These are phyloP conservation scores for Cecropterus lyciades DNA, from an alignment of 1,140 invertebrate species.

Conservation along the genomic window DNA sequence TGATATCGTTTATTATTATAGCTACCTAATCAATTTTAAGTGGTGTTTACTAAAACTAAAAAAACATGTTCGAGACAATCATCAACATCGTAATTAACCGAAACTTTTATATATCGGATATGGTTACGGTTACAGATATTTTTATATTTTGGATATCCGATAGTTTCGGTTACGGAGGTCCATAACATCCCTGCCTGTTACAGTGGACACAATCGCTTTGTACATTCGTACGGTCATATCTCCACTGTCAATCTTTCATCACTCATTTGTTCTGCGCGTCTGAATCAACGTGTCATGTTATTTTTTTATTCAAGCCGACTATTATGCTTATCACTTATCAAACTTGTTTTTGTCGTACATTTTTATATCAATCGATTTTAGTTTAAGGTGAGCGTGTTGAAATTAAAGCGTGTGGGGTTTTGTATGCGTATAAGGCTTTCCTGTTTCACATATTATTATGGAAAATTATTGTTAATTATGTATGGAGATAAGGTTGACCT, in stretches of 20 bases:
- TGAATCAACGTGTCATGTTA: conserved; percentile 49
- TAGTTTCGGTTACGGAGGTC: too few relatives aligned
- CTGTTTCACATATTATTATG: neutral
- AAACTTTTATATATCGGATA: too few relatives aligned
- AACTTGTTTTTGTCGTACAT: conserved; percentile 43
- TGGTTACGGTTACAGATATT: too few relatives aligned
- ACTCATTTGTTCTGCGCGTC: conserved; percentile 55
- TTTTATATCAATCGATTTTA: conserved; percentile 11
- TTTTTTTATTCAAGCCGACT: conserved; percentile 48
- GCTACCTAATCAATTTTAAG: too few relatives aligned
- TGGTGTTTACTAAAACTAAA: too few relatives aligned
- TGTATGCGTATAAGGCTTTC: neutral
- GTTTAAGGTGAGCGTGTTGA: neutral
- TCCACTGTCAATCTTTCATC: conserved; percentile 57
- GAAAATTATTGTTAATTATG: neutral
- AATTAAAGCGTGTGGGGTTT: neutral
- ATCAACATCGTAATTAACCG: too few relatives aligned
- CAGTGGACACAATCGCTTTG: conserved; percentile 18
- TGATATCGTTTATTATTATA: too few relatives aligned
- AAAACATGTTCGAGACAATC: too few relatives aligned
- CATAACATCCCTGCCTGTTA: too few relatives aligned
- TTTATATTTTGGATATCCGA: too few relatives aligned
- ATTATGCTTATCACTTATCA: conserved; percentile 55
- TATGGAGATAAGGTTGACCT: too few relatives aligned
- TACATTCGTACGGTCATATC: conserved; percentile 41